Conservation (phyloP, 1,140 invertebrate species). For the Heliconius nattereri region DNA sequence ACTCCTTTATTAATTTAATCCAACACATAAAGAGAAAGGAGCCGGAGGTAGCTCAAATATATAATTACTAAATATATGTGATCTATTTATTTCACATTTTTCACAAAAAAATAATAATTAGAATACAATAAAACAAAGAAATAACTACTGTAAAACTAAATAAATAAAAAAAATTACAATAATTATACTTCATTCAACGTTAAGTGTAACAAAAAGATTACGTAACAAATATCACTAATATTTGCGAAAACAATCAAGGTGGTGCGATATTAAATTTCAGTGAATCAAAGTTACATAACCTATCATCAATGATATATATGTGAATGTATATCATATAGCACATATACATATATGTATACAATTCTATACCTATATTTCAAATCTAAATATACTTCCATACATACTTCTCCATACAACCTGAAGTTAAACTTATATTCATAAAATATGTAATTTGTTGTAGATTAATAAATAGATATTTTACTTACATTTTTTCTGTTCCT, state of each 20-base stretch:
- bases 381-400: neutral
- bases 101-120: too few relatives aligned
- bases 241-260: neutral
- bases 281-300: neutral
- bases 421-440: neutral
- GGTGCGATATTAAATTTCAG: neutral
- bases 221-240: neutral
- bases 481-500: conserved; percentile 77
- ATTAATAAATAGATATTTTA: conserved; percentile 45
- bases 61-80: too few relatives aligned
- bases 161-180: neutral
- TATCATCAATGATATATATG: neutral
- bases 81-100: too few relatives aligned
- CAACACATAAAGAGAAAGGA: too few relatives aligned
- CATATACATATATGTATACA: neutral
- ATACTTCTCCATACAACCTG: neutral
- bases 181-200: neutral
- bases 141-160: too few relatives aligned
- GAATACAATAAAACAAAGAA: too few relatives aligned
- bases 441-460: neutral
- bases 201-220: neutral
- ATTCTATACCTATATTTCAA: neutral
- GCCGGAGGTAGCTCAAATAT: too few relatives aligned
- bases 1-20: too few relatives aligned
- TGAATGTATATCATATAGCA: neutral